Evolutionary conservation across 37 sponge, comb jelly and placozoan genomes (phyloP), one percentile per base, ranked within the genome.

Genomic region (Ephydatia muelleri): DNA sequence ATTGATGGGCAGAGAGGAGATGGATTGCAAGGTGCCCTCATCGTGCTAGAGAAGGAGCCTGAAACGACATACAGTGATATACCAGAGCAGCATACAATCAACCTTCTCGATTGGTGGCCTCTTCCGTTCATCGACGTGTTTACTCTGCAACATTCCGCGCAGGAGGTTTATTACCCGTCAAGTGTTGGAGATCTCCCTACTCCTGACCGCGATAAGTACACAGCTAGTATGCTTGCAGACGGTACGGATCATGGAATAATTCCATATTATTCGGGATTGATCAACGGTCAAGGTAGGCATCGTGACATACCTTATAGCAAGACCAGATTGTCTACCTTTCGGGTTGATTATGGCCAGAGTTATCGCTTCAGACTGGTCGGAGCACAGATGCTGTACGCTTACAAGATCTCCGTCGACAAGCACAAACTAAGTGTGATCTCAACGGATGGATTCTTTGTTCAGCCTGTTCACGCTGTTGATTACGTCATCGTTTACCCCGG

Each of bases 311-410:
- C 85, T 9, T 82, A 79, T 29, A 38, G 19, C 16, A 70, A 81
- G 37, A 80, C 84, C 13, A 48, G 84, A n/a, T 80, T 92, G 25
- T 38, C 81, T 35, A 67, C 65, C 16, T 92, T 88, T 65, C 16
- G n/a, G 29, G 89, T 88, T 25, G 78, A 80, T 36, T 38, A 34
- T 11, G 88, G 88, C 6, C 65, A 87, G 4, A 80, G 69, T 26
- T 90, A 94, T 76, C 48, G 94, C n/a, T 94, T 94, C 49, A 69
- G 94, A 31, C 34, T 94, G 38, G 78, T 94, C 27, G 91, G 91
- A 14, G 94, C 88, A 12, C 91, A 90, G 32, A 72, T 66, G 19
- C 19, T 64, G 5, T 90, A 81, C 70, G 79, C 88, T 3, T 90
- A 77, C 78, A 78, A 85, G 47, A 29, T 91, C 57, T 90, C 91